Evolutionary conservation across 1,140 invertebrate species (phyloP).

Genomic region (Zaprionus africanus): DNA sequence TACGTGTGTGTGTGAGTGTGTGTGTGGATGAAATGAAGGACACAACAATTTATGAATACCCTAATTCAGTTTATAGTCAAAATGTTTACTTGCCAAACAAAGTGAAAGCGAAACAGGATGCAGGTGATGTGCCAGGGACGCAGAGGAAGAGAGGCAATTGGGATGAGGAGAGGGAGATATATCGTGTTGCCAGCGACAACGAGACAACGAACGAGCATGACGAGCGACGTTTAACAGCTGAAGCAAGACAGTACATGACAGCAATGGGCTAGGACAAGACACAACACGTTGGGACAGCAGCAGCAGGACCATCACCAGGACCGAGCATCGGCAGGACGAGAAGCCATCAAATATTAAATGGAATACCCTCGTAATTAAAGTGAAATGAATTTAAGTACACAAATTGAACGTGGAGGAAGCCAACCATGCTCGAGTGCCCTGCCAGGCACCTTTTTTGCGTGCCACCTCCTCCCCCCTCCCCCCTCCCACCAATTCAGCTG

Average conservation of each 20-base stretch:
- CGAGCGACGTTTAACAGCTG: conserved; percentile 6
- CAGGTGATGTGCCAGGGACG: conserved; percentile 9
- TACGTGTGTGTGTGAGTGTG: background rate
- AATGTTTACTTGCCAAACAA: conserved; percentile 75
- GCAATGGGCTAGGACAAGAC: background rate
- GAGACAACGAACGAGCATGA: background rate
- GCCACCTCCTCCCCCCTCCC: background rate
- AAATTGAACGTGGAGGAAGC: conserved; percentile 76
- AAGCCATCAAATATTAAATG: conserved; percentile 77
- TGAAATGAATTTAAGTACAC: conserved; percentile 83
- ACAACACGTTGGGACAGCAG: background rate
- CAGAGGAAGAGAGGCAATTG: background rate
- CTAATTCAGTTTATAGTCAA: conserved; percentile 79
- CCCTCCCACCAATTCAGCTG: too few relatives aligned
- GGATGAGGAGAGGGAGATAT: background rate
- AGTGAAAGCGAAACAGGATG: conserved; percentile 47
- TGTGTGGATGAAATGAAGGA: background rate
- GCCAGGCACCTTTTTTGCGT: conserved; percentile 38
- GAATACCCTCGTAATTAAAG: conserved; percentile 82
- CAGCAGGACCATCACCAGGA: background rate
- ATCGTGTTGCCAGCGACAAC: conserved; percentile 38
- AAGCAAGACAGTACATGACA: background rate
- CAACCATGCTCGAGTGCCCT: conserved; percentile 49
- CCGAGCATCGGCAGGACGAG: background rate
- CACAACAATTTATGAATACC: conserved; percentile 76